Evolutionary conservation across 2,113 vertebrate genomes (phyloP).

Genomic region (Dermatemys mawii): DNA sequence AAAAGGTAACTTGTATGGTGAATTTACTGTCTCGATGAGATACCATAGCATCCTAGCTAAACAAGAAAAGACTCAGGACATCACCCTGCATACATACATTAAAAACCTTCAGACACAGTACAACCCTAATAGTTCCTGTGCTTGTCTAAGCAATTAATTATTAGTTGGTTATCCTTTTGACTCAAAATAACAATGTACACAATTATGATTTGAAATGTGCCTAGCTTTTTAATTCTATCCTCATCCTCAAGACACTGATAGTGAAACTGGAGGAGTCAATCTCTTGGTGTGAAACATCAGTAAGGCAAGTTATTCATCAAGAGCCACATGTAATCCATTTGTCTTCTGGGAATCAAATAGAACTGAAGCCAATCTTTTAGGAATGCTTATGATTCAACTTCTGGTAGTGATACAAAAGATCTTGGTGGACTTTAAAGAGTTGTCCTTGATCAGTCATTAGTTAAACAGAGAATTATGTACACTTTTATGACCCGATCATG

Average conservation of each 20-base stretch:
- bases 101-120: not conserved
- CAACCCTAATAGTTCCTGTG: not conserved
- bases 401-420: not conserved
- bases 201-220: not conserved
- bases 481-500: not conserved
- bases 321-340: rapidly evolving
- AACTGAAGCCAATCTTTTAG: not conserved
- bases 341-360: not conserved
- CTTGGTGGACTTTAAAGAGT: not conserved
- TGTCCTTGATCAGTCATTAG: not conserved
- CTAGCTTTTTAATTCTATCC: not conserved
- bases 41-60: too few species aligned
- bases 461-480: rapidly evolving
- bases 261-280: not conserved
- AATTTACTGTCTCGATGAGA: not conserved
- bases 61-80: not conserved
- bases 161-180: not conserved
- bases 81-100: not conserved
- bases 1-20: not conserved
- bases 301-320: not conserved
- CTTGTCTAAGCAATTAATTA: constrained; percentile 1
- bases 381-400: not conserved
- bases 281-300: not conserved
- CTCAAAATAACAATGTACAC: not conserved
- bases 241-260: not conserved